phyloP scores from a whole-genome alignment of 2,113 vertebrate genomes.

The Candoia aspera region DNA sequence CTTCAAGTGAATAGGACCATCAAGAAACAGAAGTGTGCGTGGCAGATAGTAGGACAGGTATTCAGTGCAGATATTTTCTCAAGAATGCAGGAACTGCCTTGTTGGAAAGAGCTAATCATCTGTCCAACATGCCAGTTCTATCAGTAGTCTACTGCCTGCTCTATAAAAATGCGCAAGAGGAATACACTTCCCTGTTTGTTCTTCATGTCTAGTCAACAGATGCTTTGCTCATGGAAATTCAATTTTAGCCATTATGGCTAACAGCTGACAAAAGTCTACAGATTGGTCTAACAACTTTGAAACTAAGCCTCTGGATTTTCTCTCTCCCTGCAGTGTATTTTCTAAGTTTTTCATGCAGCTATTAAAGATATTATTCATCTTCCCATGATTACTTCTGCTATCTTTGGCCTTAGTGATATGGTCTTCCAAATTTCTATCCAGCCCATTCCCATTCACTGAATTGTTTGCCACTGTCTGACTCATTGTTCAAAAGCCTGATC shows the following conservation, averaged over 20 bases:
- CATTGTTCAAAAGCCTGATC: neutral
- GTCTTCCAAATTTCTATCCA: neutral
- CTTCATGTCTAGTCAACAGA: neutral
- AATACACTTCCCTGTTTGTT: neutral
- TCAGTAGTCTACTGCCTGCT: neutral
- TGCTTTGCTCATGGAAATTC: neutral
- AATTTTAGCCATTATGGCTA: neutral
- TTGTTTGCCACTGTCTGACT: neutral
- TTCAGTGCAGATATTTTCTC: neutral
- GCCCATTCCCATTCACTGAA: neutral
- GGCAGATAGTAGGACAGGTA: neutral
- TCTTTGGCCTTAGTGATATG: neutral
- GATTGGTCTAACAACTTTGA: neutral
- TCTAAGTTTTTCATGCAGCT: neutral
- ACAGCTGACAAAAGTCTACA: neutral
- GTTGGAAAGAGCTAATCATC: neutral
- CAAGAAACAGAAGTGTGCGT: neutral
- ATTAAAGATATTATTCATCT: neutral
- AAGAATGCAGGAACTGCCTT: neutral
- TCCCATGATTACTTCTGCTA: neutral
- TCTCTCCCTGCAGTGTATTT: neutral
- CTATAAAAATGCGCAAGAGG: neutral
- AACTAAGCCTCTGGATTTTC: neutral
- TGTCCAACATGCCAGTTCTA: neutral
- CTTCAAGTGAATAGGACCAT: neutral